These are phyloP conservation scores for Prosopocoilus inquinatus DNA, from an alignment of 2,888 invertebrate species.

Conservation along the genomic window DNA sequence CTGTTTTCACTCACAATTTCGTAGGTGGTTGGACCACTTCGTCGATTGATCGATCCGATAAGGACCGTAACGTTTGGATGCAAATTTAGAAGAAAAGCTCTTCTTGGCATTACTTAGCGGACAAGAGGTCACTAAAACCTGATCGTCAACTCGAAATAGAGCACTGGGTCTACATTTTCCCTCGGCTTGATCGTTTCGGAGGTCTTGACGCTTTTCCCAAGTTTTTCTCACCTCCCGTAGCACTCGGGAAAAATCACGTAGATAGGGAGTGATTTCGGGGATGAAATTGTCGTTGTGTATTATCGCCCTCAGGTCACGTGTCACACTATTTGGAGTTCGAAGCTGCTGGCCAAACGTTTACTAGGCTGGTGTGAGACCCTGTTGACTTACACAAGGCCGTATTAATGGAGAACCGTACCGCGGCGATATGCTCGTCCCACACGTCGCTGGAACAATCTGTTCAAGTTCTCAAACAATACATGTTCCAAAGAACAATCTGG, in stretches of 20 bases:
- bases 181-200: conserved; percentile 6
- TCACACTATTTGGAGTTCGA: conserved; percentile 23
- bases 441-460: too few relatives aligned
- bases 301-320: conserved; percentile 12
- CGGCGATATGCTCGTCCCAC: conserved; percentile 31
- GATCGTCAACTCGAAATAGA: neutral
- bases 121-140: neutral
- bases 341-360: conserved; percentile 35
- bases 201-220: conserved; percentile 5
- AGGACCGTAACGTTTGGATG: conserved; percentile 2
- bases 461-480: conserved; percentile 31
- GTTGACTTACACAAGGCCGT: conserved; percentile 25
- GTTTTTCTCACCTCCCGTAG: neutral
- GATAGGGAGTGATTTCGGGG: conserved; percentile 15
- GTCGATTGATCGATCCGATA: neutral
- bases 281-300: conserved; percentile 12
- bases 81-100: conserved; percentile 1
- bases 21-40: too few relatives aligned
- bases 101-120: conserved; percentile 1
- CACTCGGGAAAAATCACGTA: neutral
- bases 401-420: conserved; percentile 34
- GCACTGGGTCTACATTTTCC: neutral
- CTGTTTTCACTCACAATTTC: too few relatives aligned
- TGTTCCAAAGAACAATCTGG: too few relatives aligned
- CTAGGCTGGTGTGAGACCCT: conserved; percentile 31